A percentile compares a stretch with the other conserved stretches of the same genome.
These are phyloP conservation scores for Perizoma affinitatum DNA, from an alignment of 2,888 invertebrate species.

Conservation along the genomic window DNA sequence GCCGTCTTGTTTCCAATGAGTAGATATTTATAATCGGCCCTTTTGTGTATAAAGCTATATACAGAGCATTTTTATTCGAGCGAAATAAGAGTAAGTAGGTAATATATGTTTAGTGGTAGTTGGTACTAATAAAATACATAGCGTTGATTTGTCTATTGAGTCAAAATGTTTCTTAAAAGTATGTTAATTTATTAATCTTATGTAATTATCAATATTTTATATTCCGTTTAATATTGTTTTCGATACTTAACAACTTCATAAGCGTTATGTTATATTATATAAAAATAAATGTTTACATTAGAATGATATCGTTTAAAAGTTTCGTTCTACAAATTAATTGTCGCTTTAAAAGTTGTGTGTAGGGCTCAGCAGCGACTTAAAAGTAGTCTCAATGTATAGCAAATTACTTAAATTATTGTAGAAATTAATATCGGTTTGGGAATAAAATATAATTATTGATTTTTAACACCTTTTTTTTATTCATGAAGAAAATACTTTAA, in stretches of 20 bases:
- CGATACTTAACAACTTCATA: conserved; percentile 15
- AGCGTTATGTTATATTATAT: conserved; percentile 23
- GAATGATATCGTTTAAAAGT: conserved; percentile 40
- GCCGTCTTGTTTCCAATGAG: too few species aligned
- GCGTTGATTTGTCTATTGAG: too few species aligned
- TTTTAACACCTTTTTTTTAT: not conserved
- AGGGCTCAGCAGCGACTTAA: conserved; percentile 48
- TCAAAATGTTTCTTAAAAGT: too few species aligned
- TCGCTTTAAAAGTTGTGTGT: conserved; percentile 55
- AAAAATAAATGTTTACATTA: conserved; percentile 42
- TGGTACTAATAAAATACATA: too few species aligned
- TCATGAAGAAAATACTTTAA: too few species aligned
- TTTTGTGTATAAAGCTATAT: too few species aligned
- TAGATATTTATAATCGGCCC: too few species aligned
- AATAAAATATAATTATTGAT: conserved; percentile 26
- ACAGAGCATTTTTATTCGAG: too few species aligned
- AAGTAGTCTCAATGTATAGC: conserved; percentile 75
- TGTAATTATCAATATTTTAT: too few species aligned
- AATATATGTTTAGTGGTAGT: too few species aligned
- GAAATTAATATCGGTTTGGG: conserved; percentile 73
- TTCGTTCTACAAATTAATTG: conserved; percentile 28
- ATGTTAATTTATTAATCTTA: too few species aligned
- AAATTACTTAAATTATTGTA: conserved; percentile 60
- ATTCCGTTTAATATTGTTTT: conserved; percentile 13
- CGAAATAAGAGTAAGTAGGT: too few species aligned